Conservation (phyloP, 2,797 vertebrate genomes). For the Pantherophis alleghaniensis region DNA sequence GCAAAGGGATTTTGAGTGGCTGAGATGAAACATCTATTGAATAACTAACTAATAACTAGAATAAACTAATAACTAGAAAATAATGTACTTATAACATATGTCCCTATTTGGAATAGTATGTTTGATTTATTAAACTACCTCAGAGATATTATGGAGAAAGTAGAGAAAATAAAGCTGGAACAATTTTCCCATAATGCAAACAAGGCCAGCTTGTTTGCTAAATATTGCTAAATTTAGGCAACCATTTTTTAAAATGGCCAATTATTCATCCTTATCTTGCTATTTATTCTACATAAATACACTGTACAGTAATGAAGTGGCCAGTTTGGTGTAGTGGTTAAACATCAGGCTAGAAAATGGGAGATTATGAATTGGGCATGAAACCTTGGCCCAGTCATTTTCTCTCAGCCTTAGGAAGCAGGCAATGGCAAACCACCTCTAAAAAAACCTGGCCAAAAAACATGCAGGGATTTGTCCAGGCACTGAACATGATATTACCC, state of each 20-base stretch:
- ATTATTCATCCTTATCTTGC: not conserved
- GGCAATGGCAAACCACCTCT: not conserved
- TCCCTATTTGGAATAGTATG: not conserved
- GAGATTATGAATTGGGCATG: not conserved
- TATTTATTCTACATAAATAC: not conserved
- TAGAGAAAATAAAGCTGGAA: not conserved
- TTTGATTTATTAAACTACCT: not conserved
- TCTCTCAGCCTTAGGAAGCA: not conserved
- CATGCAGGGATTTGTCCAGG: not conserved
- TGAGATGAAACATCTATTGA: not conserved
- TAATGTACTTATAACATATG: not conserved
- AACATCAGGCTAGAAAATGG: not conserved
- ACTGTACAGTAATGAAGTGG: not conserved
- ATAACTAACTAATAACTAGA: too few relatives aligned
- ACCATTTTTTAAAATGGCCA: not conserved
- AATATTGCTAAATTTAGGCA: not conserved
- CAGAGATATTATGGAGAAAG: not conserved
- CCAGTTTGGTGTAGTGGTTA: not conserved
- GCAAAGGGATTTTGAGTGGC: not conserved
- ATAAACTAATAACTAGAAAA: too few relatives aligned
- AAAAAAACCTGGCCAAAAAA: not conserved
- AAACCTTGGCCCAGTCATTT: not conserved
- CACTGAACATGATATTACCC: too few relatives aligned
- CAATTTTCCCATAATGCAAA: not conserved
- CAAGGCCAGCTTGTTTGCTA: not conserved